Percentiles rank a stretch among this genome's conserved stretches.
phyloP scores from a whole-genome alignment of 2,888 invertebrate species.

The Amphipoea lucens region DNA sequence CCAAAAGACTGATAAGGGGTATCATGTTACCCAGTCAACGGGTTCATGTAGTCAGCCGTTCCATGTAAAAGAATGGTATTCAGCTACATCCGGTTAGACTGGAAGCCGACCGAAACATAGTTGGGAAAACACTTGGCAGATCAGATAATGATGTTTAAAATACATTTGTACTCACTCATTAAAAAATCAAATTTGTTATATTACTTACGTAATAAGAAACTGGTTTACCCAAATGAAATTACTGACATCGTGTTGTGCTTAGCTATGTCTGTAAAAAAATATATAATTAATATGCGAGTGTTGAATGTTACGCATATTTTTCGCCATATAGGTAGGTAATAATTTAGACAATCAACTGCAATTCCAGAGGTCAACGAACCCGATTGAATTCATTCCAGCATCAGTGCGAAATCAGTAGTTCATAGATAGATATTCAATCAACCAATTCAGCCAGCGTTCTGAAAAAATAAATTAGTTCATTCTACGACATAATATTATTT shows the following conservation, averaged over 20 bases:
- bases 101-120: background rate
- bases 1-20: no score
- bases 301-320: background rate
- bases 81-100: background rate
- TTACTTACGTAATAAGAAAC: background rate
- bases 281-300: background rate
- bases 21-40: no score
- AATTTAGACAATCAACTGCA: background rate
- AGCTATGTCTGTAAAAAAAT: background rate
- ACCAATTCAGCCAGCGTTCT: background rate
- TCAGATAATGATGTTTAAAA: background rate
- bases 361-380: background rate
- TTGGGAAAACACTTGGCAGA: background rate
- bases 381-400: background rate
- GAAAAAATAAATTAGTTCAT: constrained; percentile 7
- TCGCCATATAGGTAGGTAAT: background rate
- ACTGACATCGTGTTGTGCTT: background rate
- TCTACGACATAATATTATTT: background rate
- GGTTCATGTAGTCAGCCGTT: no score
- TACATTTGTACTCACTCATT: background rate
- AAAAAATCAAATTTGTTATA: background rate
- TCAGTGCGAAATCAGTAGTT: background rate
- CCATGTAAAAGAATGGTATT: background rate
- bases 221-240: background rate
- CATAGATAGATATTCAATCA: background rate